phyloP scores from a whole-genome alignment of 2,113 vertebrate species.

The Platysteira castanea region DNA sequence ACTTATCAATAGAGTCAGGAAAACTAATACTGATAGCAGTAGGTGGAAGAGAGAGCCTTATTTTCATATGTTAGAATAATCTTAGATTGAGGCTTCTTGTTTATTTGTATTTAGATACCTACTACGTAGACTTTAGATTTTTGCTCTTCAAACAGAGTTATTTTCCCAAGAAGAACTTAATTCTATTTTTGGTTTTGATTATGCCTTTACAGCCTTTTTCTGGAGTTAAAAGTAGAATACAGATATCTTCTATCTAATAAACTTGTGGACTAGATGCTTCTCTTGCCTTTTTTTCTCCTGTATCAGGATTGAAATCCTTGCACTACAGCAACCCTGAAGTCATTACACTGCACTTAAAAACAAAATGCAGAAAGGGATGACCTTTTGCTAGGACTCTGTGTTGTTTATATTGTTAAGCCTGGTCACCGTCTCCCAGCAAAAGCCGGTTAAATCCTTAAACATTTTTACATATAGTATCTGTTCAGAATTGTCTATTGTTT shows the following conservation, averaged over 20 bases:
- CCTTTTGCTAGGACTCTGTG: neutral
- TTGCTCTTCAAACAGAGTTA: neutral
- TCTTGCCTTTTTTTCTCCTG: neutral
- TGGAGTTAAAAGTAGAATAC: neutral
- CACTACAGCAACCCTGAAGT: neutral
- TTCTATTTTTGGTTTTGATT: neutral
- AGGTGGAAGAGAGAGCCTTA: neutral
- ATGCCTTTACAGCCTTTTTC: neutral
- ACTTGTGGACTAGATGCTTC: neutral
- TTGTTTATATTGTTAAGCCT: neutral
- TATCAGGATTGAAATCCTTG: neutral
- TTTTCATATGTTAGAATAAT: neutral
- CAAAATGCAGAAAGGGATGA: neutral
- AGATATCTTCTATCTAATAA: neutral
- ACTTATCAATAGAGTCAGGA: neutral
- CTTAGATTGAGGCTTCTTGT: neutral
- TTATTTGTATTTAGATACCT: neutral
- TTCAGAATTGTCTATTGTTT: slow-evolving; percentile 5
- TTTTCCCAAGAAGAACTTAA: neutral
- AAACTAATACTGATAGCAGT: neutral
- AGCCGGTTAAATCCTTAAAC: neutral
- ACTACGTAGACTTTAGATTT: neutral
- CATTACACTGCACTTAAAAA: slow-evolving; percentile 1
- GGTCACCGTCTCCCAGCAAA: neutral
- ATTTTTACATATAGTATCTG: neutral